phyloP scores from a whole-genome alignment of 2,797 vertebrate species.

The Betta splendens region DNA sequence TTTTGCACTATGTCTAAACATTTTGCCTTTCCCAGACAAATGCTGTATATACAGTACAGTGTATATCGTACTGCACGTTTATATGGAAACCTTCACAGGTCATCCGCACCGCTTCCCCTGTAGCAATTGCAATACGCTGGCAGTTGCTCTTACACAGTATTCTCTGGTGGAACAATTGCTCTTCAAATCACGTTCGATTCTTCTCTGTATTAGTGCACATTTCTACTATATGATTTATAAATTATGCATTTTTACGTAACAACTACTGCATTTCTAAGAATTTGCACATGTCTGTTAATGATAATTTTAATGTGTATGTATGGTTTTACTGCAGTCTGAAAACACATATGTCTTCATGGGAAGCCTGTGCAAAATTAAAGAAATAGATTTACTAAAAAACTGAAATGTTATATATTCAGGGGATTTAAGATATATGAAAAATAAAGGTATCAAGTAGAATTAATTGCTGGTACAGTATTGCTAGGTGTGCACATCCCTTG shows the following conservation, averaged over 20 bases:
- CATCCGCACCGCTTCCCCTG: neutral
- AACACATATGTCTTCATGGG: no score
- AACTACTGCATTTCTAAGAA: neutral
- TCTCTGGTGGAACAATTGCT: slow-evolving; percentile 6
- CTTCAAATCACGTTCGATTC: neutral
- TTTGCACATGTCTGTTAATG: no score
- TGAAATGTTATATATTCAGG: no score
- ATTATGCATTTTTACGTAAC: neutral
- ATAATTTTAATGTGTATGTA: no score
- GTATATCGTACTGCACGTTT: neutral
- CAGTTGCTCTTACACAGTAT: slow-evolving; percentile 1
- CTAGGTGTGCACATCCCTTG: no score
- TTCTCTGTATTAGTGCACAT: neutral
- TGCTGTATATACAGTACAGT: no score
- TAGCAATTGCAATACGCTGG: slow-evolving; percentile 9
- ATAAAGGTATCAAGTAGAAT: no score
- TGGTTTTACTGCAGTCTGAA: no score
- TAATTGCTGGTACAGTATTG: no score
- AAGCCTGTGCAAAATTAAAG: no score
- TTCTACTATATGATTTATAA: neutral
- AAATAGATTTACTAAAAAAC: no score
- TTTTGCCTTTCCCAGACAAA: slow-evolving; percentile 1
- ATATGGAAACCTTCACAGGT: slow-evolving; percentile 16
- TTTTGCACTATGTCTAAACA: slow-evolving; percentile 22
- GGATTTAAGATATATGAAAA: no score